Evolutionary conservation across 2,888 invertebrate species (phyloP), one percentile per base, ranked within the genome.

Genomic region (Pollenia angustigena): DNA sequence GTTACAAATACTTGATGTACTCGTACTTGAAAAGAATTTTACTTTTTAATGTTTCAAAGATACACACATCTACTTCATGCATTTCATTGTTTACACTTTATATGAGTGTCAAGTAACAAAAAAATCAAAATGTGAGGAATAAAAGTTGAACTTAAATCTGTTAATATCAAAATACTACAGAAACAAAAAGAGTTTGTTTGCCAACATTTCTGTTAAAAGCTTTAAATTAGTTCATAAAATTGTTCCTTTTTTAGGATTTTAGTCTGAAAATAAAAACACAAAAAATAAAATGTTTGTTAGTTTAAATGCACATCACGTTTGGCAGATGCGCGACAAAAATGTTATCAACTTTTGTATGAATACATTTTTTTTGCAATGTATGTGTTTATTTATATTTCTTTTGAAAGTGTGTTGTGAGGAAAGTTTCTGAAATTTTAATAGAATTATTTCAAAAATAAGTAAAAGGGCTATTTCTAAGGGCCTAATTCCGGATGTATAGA

Each of bases 301-400:
- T 79, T 56, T 0, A 44, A 60, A 84, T 68, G 79, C 60, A 74
- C 14, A 66, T 79, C 79, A 84, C 84, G 84, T 84, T 52, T 66
- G 12, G n/a, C 16, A 66, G 71, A 66, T 72, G 78, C 66, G 72
- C 72, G 84, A 84, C 68, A 83, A 78, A 74, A 78, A 78, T 64
- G 11, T 66, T 76, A 66, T 71, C 18, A 78, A 78, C 16, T 78
- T 76, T 64, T 48, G 14, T 50, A 16, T 71, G 50, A 78, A 32
- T 32, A 32, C 6, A 6, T 32, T 32, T 32, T 66, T 64, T 83
- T 71, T 52, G 44, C 52, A 12, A 60, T 32, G 54, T 71, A 23
- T 42, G 32, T n/a, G 23, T 48, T 16, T 60, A 32, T 16, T 60
- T 58, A 32, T 74, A 44, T 46, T 9, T 56, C 1, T 16, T 16